phyloP scores from a whole-genome alignment of 2,797 vertebrate species.

The Falco naumanni region DNA sequence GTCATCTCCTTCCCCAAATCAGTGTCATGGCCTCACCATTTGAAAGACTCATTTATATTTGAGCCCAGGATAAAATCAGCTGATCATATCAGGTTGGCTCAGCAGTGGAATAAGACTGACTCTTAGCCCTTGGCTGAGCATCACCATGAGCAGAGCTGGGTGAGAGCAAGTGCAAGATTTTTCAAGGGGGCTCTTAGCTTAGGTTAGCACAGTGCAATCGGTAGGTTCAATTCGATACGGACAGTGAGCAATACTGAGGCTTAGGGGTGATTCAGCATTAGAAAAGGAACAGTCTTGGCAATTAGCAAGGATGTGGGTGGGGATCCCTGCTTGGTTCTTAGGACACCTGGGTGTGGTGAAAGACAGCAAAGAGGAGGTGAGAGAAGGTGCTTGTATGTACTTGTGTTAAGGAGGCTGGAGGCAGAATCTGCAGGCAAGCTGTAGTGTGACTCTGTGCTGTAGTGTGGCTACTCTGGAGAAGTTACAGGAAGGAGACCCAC shows the following conservation, averaged over 20 bases:
- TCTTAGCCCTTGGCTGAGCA: not conserved
- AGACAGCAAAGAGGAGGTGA: not conserved
- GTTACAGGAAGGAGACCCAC: not conserved
- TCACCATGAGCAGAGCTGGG: not conserved
- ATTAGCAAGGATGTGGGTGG: not conserved
- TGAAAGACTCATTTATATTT: not conserved
- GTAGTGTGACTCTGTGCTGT: not conserved
- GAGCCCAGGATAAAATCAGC: not conserved
- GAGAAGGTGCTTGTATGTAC: not conserved
- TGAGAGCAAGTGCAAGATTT: not conserved
- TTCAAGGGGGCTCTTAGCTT: not conserved
- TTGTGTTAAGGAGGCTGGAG: not conserved
- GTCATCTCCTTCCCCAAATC: not conserved
- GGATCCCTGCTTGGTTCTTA: not conserved
- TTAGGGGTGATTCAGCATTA: not conserved
- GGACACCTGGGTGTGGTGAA: not conserved
- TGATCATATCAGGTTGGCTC: not conserved
- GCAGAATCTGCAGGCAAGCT: not conserved
- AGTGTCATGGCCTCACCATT: not conserved
- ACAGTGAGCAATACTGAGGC: not conserved
- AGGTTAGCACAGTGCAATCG: accelerated
- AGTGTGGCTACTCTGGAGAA: not conserved
- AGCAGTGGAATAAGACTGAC: not conserved
- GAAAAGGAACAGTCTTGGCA: not conserved
- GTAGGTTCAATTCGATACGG: not conserved